Evolutionary conservation across 2,888 invertebrate species (phyloP).

Genomic region (Cheilosia impressa): DNA sequence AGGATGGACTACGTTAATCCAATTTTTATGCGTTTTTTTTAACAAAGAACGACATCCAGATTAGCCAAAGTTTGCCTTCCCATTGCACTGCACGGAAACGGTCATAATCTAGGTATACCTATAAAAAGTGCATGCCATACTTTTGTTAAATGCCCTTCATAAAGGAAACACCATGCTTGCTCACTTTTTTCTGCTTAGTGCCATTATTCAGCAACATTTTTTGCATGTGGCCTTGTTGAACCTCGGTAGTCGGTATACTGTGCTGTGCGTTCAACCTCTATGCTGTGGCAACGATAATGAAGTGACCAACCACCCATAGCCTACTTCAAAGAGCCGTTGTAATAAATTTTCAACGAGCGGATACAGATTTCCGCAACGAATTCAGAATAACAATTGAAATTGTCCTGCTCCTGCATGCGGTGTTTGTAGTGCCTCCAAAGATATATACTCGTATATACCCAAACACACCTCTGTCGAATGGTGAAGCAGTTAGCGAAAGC

Average conservation of each 20-base stretch:
- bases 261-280: slow-evolving; percentile 65
- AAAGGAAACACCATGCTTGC: slow-evolving; percentile 54
- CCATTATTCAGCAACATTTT: slow-evolving; percentile 52
- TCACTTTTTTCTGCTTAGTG: slow-evolving; percentile 39
- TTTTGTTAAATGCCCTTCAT: slow-evolving; percentile 68
- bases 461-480: slow-evolving; percentile 40
- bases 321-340: slow-evolving; percentile 66
- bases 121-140: slow-evolving; percentile 23
- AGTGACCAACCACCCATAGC: slow-evolving; percentile 73
- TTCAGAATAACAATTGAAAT: slow-evolving; percentile 74
- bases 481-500: slow-evolving; percentile 52
- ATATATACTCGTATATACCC: neutral
- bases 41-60: slow-evolving; percentile 67
- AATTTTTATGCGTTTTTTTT: slow-evolving; percentile 5
- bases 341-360: slow-evolving; percentile 75
- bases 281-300: slow-evolving; percentile 74
- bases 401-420: slow-evolving; percentile 62
- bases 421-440: slow-evolving; percentile 1
- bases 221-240: slow-evolving; percentile 22
- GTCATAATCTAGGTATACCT: slow-evolving; percentile 16
- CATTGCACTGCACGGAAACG: slow-evolving; percentile 31
- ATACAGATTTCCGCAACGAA: slow-evolving; percentile 75
- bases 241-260: neutral
- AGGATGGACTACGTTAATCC: slow-evolving; percentile 64
- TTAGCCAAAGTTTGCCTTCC: slow-evolving; percentile 69